Base-by-base conservation (phyloP, 2,797 vertebrate genomes). In the Threskiornis aethiopicus region DNA sequence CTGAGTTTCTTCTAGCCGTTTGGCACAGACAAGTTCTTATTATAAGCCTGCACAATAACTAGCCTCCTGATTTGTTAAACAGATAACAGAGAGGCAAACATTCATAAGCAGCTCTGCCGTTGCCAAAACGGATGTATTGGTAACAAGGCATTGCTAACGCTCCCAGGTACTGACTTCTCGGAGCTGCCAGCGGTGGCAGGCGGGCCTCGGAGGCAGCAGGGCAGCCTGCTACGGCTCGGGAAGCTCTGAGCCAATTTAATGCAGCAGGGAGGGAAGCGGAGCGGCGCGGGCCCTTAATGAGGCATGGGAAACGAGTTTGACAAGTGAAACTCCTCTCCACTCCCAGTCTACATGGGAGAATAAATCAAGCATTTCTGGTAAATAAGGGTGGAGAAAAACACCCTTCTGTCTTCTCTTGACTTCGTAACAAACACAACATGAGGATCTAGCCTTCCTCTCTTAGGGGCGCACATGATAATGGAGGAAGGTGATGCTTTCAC, bases 301-400 rank as follows among this genome's bases (percentile, higher is more conserved):
- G 94, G 70, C 70, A 39, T 3, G 25, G 67, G 64, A 79, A 90
- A 95, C 66, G 9, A 76, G 78, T 93, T 26, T 77, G 81, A 55
- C 83, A 54, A 55, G 87, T 71, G 91, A 55, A 84, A 93, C 92
- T 75, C 54, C 77, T 71, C 87, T 93, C 84, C 66, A 58, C 84
- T 87, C 90, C 87, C 87, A 84, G 42, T 28, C 41, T 72, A 42
- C 25, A 9, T 0, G 0, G 5, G 64, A 75, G 80, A 54, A 47
- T 72, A 87, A 69, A 87, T 75, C 44, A 72, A 79, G 66, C 64
- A 25, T 69, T 95, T 89, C 90, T 78, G 89, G 51, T 84, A 90
- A 94, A 78, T 54, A 66, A 79, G 46, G 84, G 90, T 57, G 61
- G 58, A 83, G 70, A 42, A 51, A 54, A 84, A 66, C 4, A 61